phyloP scores from a whole-genome alignment of 1,140 invertebrate species.

The Drosophila santomea region DNA sequence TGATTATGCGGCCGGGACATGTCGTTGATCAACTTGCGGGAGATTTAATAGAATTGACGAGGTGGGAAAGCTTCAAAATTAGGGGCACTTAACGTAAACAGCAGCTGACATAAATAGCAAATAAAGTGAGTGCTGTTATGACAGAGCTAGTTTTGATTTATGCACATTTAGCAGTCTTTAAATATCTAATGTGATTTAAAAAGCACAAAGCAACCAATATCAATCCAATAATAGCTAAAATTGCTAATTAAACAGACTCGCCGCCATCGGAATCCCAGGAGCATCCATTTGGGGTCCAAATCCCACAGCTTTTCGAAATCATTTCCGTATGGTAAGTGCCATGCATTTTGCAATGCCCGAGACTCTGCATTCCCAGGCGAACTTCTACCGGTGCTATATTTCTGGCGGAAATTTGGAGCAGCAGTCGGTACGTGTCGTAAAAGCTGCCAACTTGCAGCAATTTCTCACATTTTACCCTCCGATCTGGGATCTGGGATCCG shows the following conservation, averaged over 20 bases:
- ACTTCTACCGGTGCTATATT: conserved; percentile 36
- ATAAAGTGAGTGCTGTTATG: conserved; percentile 7
- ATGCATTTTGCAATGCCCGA: conserved; percentile 16
- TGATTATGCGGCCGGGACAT: conserved; percentile 39
- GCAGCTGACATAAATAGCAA: conserved; percentile 21
- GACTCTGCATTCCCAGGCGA: conserved; percentile 16
- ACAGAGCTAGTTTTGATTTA: neutral
- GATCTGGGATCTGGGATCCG: neutral
- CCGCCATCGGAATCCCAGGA: neutral
- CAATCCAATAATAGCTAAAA: conserved; percentile 2
- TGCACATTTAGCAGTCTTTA: neutral
- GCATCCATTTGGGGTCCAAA: conserved; percentile 3
- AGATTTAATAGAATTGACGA: conserved; percentile 38
- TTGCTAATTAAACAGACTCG: conserved; percentile 8
- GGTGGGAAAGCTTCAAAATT: conserved; percentile 21
- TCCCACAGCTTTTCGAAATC: conserved; percentile 18
- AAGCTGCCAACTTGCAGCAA: conserved; percentile 46
- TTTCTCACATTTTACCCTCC: conserved; percentile 26
- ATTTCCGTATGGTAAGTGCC: conserved; percentile 23
- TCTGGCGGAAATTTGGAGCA: conserved; percentile 39
- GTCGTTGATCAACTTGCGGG: conserved; percentile 42
- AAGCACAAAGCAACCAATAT: neutral
- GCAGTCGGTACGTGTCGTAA: conserved; percentile 31
- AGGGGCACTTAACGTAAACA: conserved; percentile 10
- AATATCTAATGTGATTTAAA: neutral